A percentile compares a stretch with the other conserved stretches of the same genome.
Evolutionary conservation across 2,113 vertebrate species (phyloP).

Genomic region (Strix aluco): DNA sequence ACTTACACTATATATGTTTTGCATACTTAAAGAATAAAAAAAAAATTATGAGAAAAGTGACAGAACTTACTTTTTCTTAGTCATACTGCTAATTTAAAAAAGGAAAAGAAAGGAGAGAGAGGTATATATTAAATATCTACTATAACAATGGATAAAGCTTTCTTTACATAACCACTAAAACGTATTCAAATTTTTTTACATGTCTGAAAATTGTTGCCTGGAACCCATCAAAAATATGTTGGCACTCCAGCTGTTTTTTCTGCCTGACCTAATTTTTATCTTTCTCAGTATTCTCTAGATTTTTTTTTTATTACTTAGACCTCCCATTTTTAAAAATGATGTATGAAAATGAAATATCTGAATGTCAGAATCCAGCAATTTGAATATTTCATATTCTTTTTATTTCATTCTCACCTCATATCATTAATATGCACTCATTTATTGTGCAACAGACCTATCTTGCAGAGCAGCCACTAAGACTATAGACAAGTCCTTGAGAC

Average conservation of each 20-base stretch:
- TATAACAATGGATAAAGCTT: not conserved
- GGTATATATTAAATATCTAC: not conserved
- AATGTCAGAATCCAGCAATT: not conserved
- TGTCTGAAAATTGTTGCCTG: not conserved
- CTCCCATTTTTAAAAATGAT: not conserved
- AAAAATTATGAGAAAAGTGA: not conserved
- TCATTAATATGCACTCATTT: not conserved
- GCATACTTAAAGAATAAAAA: constrained; percentile 6
- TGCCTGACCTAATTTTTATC: not conserved
- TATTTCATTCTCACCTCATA: not conserved
- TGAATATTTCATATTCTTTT: not conserved
- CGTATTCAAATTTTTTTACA: not conserved
- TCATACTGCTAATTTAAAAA: not conserved
- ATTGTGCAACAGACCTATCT: not conserved
- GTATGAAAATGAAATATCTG: not conserved
- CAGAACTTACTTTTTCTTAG: not conserved
- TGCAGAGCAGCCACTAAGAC: not conserved
- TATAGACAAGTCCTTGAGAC: not conserved
- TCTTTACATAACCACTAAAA: not conserved
- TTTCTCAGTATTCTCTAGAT: not conserved
- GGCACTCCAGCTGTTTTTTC: not conserved
- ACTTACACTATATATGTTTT: not conserved
- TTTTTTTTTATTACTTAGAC: not conserved
- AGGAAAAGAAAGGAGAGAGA: not conserved
- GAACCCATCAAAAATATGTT: not conserved